Percentiles rank a stretch among this genome's conserved stretches.
phyloP scores from a whole-genome alignment of 2,797 vertebrate species.

The Tiaroga cobitis region DNA sequence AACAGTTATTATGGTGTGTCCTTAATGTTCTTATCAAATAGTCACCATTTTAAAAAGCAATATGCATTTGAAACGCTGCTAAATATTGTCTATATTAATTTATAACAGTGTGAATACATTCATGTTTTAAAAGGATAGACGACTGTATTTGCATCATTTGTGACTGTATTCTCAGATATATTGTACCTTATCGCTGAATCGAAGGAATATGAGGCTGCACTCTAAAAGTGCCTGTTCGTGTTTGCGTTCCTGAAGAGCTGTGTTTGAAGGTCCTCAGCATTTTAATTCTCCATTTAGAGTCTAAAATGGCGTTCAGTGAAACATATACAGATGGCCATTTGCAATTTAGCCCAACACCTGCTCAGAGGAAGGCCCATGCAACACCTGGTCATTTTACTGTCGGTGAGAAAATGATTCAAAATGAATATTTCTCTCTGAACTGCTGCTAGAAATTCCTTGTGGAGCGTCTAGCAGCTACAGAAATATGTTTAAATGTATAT shows the following conservation, averaged over 20 bases:
- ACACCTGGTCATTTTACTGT: conserved; percentile 38
- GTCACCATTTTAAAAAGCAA: neutral
- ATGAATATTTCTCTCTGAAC: neutral
- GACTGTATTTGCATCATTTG: neutral
- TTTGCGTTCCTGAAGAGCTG: conserved; percentile 10
- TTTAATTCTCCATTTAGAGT: conserved; percentile 39
- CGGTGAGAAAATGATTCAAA: neutral
- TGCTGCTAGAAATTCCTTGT: conserved; percentile 7
- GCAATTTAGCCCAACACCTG: conserved; percentile 35
- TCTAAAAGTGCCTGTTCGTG: neutral
- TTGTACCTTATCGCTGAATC: neutral
- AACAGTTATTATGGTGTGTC: neutral
- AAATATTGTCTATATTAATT: neutral
- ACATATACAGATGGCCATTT: conserved; percentile 41
- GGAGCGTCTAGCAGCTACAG: neutral
- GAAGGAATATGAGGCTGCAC: neutral
- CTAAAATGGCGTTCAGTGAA: conserved; percentile 35
- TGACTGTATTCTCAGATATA: neutral
- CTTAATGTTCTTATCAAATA: neutral
- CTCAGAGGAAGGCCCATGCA: neutral
- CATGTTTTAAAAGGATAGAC: neutral
- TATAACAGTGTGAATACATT: neutral
- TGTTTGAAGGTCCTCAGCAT: conserved; percentile 13
- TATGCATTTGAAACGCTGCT: neutral
- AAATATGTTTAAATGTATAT: neutral